A percentile compares a stretch with the other conserved stretches of the same genome.
phyloP scores from a whole-genome alignment of 1,140 invertebrate species.

The Geopemphigus sp. region DNA sequence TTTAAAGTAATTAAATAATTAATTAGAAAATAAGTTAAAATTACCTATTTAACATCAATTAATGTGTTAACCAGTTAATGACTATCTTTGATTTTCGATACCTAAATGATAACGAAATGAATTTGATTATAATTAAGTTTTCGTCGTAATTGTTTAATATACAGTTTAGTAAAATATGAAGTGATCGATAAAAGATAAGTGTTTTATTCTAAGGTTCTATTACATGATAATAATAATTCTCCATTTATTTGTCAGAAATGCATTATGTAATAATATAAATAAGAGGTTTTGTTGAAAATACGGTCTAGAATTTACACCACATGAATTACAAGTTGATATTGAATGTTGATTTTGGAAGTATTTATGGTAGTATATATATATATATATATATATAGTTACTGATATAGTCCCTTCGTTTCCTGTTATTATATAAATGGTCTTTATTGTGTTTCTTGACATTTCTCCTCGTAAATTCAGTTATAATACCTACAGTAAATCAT shows the following conservation, averaged over 20 bases:
- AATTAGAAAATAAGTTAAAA: too few relatives aligned
- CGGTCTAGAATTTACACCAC: neutral
- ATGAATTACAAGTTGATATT: neutral
- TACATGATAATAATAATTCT: neutral
- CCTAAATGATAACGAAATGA: too few relatives aligned
- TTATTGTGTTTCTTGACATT: slow-evolving; percentile 24
- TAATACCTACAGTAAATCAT: slow-evolving; percentile 20
- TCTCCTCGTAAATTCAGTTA: slow-evolving; percentile 25
- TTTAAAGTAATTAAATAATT: too few relatives aligned
- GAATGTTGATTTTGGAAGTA: slow-evolving; percentile 6
- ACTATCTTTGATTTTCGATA: too few relatives aligned
- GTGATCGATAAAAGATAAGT: neutral
- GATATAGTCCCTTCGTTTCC: slow-evolving; percentile 5
- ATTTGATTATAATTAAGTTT: too few relatives aligned
- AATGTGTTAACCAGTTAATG: too few relatives aligned
- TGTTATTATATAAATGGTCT: slow-evolving; percentile 18
- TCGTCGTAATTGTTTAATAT: too few relatives aligned
- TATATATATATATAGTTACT: neutral
- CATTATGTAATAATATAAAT: neutral
- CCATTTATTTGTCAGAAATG: neutral
- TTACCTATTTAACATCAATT: too few relatives aligned
- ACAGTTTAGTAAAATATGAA: too few relatives aligned
- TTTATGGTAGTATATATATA: neutral
- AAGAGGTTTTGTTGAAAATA: neutral
- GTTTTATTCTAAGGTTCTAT: neutral